Base-by-base conservation (phyloP, 2,797 vertebrate species). In the Hippocampus kuda region DNA sequence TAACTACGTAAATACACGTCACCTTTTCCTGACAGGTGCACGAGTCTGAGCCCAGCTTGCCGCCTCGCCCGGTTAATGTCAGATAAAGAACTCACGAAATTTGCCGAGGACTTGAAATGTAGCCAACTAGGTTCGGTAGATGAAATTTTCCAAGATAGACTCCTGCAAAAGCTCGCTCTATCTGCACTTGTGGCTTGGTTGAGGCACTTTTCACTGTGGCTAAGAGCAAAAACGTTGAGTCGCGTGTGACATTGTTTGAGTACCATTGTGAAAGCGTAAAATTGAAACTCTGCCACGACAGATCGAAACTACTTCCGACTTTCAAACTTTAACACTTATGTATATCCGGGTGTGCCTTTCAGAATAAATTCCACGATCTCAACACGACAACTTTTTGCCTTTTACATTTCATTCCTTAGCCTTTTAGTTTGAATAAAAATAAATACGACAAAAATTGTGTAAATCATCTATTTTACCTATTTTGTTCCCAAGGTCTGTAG, bases 211-310 rank as follows among this genome's bases (percentile, higher is more conserved):
- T 69, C 68, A 8, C 65, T 13, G 12, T 9, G 70, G 11, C 49
- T 68, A 0, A 71, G 53, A 20, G 51, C 22, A 0, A 78, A 26
- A 0, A 2, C 24, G 42, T 67, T 75, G 0, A 82, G 1, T 24
- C 69, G 67, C 4, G 46, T 18, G 0, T 65, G 72, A 63, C 69
- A 69, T 7, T 34, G 75, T 70, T 78, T 81, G 0, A 70, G 8
- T 42, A 63, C 65, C 85, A 84, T 84, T 44, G 27, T 68, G 1
- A 0, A 49, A 11, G 44, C 15, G 56, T 61, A 8, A 30, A 34
- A 34, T 15, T 56, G 0, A 22, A 26, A 44, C 42, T 18, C 27
- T 26, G 1, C 22, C 9, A 26, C 9, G 48, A 30, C 22, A n/a
- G 53, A 49, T 7, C 44, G 15, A 38, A 38, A 22, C 38, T 3